Base-by-base conservation (phyloP, 2,113 vertebrate genomes). In the Mobula birostris region DNA sequence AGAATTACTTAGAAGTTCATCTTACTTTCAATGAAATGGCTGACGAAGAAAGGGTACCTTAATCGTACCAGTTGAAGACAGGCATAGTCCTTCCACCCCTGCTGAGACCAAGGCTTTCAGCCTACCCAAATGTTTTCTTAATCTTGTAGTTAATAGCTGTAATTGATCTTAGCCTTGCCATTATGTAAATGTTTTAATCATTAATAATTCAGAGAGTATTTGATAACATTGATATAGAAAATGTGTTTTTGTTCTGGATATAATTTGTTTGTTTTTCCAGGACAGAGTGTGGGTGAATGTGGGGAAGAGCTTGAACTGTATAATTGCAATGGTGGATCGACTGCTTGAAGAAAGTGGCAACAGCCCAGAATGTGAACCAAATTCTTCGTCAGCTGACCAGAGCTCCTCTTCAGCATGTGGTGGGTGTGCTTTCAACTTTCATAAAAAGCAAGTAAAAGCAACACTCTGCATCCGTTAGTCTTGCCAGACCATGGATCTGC, bases 261-360 rank as follows among this genome's bases (percentile, higher is more conserved):
- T 94, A 63, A 94, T 66, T 70, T 70, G 17, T 94, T 79, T 76
- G 94, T 97, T 95, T 97, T 97, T 99, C 95, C 96, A 99, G 99
- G 99, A 99, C 95, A 98, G 98, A 95, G 98, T 98, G 95, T 99
- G 99, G 99, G 98, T 98, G 95, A 98, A 96, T 2, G 97, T 99
- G 95, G 98, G 98, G 48, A 99, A 98, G 96, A 98, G 98, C 95
- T 97, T 99, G 95, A 99, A 99, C 96, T 98, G 98, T 90, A 96
- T 99, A 94, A 98, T 99, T 91, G 98, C 98, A 76, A 97, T 98
- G 98, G 98, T 98, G 96, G 99, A 99, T 94, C 98, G 97, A 95
- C 96, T 99, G 94, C 98, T 98, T 90, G 98, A 98, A 94, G 97
- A 97, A 80, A 96, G 96, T 87, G 95, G 95, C 88, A 88, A 95